phyloP scores from a whole-genome alignment of 1,140 invertebrate genomes.

The Chionoecetes opilio region DNA sequence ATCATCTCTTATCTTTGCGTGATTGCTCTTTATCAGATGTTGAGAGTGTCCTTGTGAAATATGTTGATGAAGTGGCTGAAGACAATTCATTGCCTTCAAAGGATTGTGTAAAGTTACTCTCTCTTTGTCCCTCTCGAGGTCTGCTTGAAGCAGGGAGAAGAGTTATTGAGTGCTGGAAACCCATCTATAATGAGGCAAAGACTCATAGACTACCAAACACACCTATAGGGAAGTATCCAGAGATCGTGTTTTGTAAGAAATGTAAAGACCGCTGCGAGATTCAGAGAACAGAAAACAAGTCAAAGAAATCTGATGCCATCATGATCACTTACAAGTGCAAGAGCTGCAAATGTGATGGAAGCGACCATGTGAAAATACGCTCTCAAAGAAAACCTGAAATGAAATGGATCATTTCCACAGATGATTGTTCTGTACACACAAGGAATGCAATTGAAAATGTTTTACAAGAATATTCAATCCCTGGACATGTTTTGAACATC shows the following conservation, averaged over 20 bases:
- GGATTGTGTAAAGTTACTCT: not conserved
- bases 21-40: not conserved
- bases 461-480: too few relatives aligned
- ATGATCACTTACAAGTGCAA: not conserved
- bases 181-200: not conserved
- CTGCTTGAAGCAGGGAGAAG: not conserved
- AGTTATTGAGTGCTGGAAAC: not conserved
- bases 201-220: not conserved
- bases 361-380: too few relatives aligned
- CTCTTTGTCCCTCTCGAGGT: not conserved
- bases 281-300: not conserved
- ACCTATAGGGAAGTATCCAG: not conserved
- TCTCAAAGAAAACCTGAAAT: too few relatives aligned
- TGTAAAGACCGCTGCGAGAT: not conserved
- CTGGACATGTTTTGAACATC: too few relatives aligned
- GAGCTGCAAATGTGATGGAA: not conserved
- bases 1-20: not conserved
- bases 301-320: not conserved
- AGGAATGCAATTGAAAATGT: too few relatives aligned
- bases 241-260: not conserved
- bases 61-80: not conserved
- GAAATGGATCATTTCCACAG: too few relatives aligned
- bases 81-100: not conserved
- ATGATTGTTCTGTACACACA: too few relatives aligned
- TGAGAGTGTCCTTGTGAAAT: not conserved